Conservation (phyloP, 1,140 invertebrate genomes). For the Aphaenogaster ashmeadi region DNA sequence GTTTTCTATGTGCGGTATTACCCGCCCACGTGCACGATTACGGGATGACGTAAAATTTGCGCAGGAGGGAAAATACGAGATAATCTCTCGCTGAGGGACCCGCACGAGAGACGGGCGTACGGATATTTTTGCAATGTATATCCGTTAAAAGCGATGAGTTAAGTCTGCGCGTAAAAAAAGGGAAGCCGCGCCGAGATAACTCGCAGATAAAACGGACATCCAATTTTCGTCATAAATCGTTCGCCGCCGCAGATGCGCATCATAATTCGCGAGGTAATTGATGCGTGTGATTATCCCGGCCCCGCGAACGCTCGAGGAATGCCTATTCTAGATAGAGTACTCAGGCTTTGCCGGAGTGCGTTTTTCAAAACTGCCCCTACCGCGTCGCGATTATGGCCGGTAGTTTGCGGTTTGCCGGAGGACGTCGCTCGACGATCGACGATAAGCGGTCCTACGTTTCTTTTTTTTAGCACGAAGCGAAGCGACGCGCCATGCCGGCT, state of each 20-base stretch:
- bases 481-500: not conserved
- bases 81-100: not conserved
- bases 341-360: conserved; percentile 32
- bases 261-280: conserved; percentile 68
- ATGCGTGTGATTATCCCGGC: conserved; percentile 63
- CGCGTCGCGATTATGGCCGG: conserved; percentile 67
- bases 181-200: conserved; percentile 15
- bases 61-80: not conserved
- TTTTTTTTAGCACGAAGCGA: conserved; percentile 34
- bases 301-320: conserved; percentile 58
- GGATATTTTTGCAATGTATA: conserved; percentile 45
- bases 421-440: conserved; percentile 73
- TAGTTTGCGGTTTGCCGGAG: conserved; percentile 76
- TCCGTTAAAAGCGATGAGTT: conserved; percentile 51
- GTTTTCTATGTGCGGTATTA: not conserved
- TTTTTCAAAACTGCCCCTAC: conserved; percentile 69
- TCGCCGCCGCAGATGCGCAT: conserved; percentile 58
- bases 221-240: conserved; percentile 66
- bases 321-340: conserved; percentile 61
- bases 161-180: conserved; percentile 41
- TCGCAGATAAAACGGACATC: conserved; percentile 57
- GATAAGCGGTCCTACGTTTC: conserved; percentile 65
- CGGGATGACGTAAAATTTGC: not conserved
- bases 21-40: not conserved
- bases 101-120: not conserved